Evolutionary conservation across 2,797 vertebrate genomes (phyloP).

Genomic region (Poecile montanus): DNA sequence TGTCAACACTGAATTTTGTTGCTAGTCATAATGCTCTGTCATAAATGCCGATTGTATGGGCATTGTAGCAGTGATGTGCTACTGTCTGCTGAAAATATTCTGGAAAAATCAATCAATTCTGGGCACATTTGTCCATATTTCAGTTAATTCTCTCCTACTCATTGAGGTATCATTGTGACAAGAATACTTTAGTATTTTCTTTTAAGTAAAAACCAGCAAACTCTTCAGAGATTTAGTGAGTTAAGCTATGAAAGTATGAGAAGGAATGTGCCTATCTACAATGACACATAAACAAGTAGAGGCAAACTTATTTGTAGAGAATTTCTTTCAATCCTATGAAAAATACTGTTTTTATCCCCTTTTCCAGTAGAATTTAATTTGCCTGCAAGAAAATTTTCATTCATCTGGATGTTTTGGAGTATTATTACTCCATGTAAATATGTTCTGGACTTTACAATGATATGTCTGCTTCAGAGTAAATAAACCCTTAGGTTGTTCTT

Average conservation of each 20-base stretch:
- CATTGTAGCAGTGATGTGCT: neutral
- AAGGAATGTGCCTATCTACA: neutral
- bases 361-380: neutral
- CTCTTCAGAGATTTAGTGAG: neutral
- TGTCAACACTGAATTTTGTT: neutral
- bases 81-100: neutral
- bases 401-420: neutral
- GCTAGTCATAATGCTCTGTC: neutral
- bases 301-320: neutral
- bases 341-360: neutral
- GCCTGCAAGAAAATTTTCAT: neutral
- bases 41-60: neutral
- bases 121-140: neutral
- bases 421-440: neutral
- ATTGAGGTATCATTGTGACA: neutral
- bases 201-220: neutral
- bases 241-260: neutral
- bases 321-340: neutral
- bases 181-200: neutral
- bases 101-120: neutral
- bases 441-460: neutral
- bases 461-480: neutral
- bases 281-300: neutral
- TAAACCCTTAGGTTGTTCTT: neutral
- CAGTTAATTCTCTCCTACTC: neutral